Conservation (phyloP, 1,140 invertebrate genomes). For the Plutomurus gul region DNA sequence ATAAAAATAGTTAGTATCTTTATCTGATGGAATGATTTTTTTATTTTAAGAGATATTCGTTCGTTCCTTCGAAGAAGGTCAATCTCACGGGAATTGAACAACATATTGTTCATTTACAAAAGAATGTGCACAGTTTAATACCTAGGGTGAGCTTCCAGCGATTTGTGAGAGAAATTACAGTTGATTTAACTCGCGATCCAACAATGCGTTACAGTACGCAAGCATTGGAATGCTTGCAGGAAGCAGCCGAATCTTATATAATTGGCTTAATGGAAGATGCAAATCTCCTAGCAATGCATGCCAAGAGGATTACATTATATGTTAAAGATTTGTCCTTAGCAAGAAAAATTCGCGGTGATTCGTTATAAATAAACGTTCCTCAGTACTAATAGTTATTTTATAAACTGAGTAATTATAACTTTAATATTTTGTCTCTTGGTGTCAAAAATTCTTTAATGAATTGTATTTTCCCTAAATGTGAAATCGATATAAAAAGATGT, state of each 20-base stretch:
- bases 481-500: too few species aligned
- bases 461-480: too few species aligned
- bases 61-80: background rate
- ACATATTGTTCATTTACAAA: background rate
- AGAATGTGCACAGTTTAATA: background rate
- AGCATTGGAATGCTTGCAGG: conserved; percentile 61
- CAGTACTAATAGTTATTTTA: background rate
- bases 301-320: conserved; percentile 57
- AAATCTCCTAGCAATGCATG: conserved; percentile 57
- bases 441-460: too few species aligned
- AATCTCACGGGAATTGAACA: background rate
- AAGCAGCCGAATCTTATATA: conserved; percentile 58
- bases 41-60: background rate
- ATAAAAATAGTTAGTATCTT: too few species aligned
- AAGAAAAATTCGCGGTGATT: background rate
- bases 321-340: conserved; percentile 54
- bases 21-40: background rate
- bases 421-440: background rate
- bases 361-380: background rate
- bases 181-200: conserved; percentile 57
- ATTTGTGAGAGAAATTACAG: background rate
- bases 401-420: background rate
- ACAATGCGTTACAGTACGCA: conserved; percentile 63
- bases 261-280: conserved; percentile 58
- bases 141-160: background rate